Base-by-base conservation (phyloP, 2,797 vertebrate genomes). In the Alfaro cultratus region DNA sequence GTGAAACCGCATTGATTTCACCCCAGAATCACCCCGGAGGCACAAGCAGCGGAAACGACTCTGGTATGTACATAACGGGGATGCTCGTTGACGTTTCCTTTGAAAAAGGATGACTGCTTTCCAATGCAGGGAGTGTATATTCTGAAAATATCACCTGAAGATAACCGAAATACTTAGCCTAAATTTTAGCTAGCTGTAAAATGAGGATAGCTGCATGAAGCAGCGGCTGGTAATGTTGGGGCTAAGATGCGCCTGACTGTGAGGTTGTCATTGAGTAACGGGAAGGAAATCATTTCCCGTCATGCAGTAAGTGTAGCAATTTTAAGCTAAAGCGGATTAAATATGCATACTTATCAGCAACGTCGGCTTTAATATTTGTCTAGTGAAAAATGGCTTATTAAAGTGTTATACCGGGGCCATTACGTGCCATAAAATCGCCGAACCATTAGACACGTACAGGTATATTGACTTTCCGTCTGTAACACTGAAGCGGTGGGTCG, bases 51-150 rank as follows among this genome's bases (percentile, higher is more conserved):
- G 81, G 90, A 87, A 86, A 43, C 91, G 76, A 74, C 71, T 83
- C 80, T 51, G 94, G 95, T 95, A 94, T 67, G 95, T 95, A 89
- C 21, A 83, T 80, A 85, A 80, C 85, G 79, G 84, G 73, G 74
- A 88, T 82, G 83, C 71, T 75, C 39, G 75, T 18, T 39, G 21
- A 41, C 64, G 64, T 68, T 39, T 68, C 9, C 9, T 68, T 68
- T 41, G 21, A 68, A 53, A 73, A 45, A 46, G 73, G 11, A 2
- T 31, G 41, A 29, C 49, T n/a, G 79, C 4, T 29, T 29, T 70
- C 55, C 55, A 18, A 9, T 47, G 41, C 34, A 39, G 6, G 36
- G 64, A 80, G 74, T n/a, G n/a, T 74, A 46, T 39, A 4, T 49
- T 4, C 68, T n/a, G 73, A 29, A 47, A 74, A 75, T 29, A 13